Base-by-base conservation (phyloP, 1,140 invertebrate genomes). In the Thaumetopoea pityocampa region DNA sequence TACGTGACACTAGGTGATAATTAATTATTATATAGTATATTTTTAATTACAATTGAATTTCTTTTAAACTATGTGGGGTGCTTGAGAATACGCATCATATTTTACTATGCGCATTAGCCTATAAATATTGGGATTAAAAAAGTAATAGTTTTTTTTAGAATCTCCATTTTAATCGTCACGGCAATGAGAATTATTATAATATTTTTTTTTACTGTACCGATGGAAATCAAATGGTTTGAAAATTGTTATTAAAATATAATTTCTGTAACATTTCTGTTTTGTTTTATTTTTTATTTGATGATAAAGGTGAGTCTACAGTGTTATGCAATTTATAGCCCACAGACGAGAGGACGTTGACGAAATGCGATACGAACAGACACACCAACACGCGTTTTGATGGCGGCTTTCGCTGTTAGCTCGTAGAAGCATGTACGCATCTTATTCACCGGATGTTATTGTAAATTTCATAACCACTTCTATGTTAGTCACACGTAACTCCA, bases 171-270 rank as follows among this genome's bases (percentile, higher is more conserved):
- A 56, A 50, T 35, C 18, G 56, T 67, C 67, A 65, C 58, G 69
- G 68, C 54, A 54, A 45, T 61, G 51, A 30, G 23, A 44, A 28
- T 59, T 61, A 52, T 52, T n/a, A n/a, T n/a, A n/a, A 40, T 29
- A 55, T 51, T 51, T 57, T 61, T 51, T 56, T 50, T 61, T 45
- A 60, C 34, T 62, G 53, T 69, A 37, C 72, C 52, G 55, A 63
- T 63, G 59, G 54, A 54, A 42, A 61, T 67, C 62, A 62, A 76
- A 70, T 76, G 54, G 42, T 73, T 76, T 73, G 66, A 67, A 42
- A 59, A 80, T 73, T 78, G 72, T 83, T 80, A 83, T 77, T 80
- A 83, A n/a, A 79, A 82, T 78, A 82, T 50, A 44, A 41, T 83
- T 82, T 82, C 77, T 74, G 58, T 80, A 83, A 74, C 61, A 78